Base-by-base conservation (phyloP, 1,140 invertebrate species). In the Lepidurus couesii region DNA sequence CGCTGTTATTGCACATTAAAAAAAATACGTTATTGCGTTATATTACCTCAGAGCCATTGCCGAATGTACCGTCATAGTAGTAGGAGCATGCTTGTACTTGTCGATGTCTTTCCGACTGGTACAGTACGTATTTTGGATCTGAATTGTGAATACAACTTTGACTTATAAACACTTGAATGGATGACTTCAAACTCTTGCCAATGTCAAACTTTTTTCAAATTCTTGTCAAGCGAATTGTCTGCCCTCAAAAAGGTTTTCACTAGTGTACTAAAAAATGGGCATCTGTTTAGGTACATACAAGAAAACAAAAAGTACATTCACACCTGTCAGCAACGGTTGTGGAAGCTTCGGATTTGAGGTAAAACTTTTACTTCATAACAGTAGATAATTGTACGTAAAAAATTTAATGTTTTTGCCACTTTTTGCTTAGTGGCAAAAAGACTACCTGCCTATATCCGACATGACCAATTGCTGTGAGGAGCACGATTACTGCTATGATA, bases 401-500 rank as follows among this genome's bases (percentile, higher is more conserved):
- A n/a, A n/a, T 6, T 76, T 16, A 74, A 74, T 43, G 24, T 65
- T 76, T 79, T 79, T 75, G 43, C 4, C 13, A 81, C 77, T 87
- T 91, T 76, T 65, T 65, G 3, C 13, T 13, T 86, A 93, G 86
- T 90, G 95, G 80, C 89, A 89, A 74, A 89, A 90, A 43, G 90
- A 93, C 80, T 91, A 91, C 82, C 86, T 95, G 42, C 92, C 93
- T 9, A 85, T 92, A 10, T 86, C 87, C 42, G 90, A 92, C 84
- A 93, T 95, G 91, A 92, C 91, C 9, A 89, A 90, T 80, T 97
- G 94, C 82, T 97, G 94, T 85, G 89, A 96, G 84, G 82, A 84
- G 2, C 95, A 97, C 84, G 95, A 97, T 81, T 89, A 92, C 80
- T 97, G 95, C 84, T 97, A 97, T 82, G 94, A 95, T 80, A 95